Conservation (phyloP, 2,113 vertebrate species). For the Laticauda laticaudata region DNA sequence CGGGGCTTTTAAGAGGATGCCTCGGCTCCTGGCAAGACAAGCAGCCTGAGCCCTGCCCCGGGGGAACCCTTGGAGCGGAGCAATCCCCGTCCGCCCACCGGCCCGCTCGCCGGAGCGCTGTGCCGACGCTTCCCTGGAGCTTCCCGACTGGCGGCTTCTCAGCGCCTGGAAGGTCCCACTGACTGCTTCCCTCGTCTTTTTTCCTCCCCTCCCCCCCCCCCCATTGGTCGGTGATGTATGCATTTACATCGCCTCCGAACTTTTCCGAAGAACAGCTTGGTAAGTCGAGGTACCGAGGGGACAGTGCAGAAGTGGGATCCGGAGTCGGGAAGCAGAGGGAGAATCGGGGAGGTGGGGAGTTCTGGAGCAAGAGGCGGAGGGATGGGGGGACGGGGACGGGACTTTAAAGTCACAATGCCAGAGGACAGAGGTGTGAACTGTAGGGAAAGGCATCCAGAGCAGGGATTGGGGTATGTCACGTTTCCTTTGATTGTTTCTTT, state of each 20-base stretch:
- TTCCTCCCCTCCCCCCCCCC: background rate
- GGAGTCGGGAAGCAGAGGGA: slow-evolving; percentile 15
- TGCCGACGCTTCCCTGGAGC: slow-evolving; percentile 8
- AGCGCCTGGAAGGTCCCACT: background rate
- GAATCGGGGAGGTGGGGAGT: background rate
- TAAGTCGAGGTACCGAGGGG: slow-evolving; percentile 60
- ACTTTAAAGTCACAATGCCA: background rate
- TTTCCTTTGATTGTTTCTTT: background rate
- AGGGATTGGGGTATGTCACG: background rate
- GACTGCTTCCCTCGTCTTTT: slow-evolving; percentile 27
- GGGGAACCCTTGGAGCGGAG: slow-evolving; percentile 1
- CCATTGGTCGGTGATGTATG: slow-evolving; percentile 71
- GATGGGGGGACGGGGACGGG: no score
- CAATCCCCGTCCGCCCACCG: background rate
- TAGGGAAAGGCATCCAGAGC: background rate
- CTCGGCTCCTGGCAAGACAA: background rate
- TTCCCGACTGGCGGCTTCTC: background rate
- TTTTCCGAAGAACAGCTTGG: slow-evolving; percentile 73
- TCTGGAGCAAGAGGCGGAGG: background rate
- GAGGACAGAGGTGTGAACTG: background rate
- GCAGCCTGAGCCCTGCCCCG: slow-evolving; percentile 2
- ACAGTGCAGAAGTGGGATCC: background rate
- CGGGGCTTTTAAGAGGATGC: slow-evolving; percentile 24
- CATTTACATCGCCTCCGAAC: slow-evolving; percentile 71
- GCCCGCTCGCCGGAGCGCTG: background rate